Evolutionary conservation across 53 echinoderm and acorn worm species (phyloP).

Genomic region (Echinarachnius parma): DNA sequence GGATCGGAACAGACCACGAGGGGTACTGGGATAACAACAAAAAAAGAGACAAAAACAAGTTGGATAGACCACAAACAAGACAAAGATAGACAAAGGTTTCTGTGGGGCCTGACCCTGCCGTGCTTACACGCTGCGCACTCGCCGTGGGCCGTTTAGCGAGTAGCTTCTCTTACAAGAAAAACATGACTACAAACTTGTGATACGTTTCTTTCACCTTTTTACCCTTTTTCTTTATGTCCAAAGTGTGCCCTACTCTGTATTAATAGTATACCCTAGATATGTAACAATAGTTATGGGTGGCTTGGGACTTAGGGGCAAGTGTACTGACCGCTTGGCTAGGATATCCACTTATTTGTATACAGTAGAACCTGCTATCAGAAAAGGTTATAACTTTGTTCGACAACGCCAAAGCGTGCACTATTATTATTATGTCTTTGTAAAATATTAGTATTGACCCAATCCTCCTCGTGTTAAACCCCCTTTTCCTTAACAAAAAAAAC

Average conservation of each 20-base stretch:
- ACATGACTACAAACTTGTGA: constrained; percentile 16
- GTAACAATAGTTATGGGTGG: background rate
- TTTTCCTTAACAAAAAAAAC: background rate
- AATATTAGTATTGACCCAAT: too few species aligned
- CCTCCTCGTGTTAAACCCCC: background rate
- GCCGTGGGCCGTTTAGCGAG: constrained; percentile 7
- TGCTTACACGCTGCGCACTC: constrained; percentile 3
- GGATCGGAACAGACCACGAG: constrained; percentile 28
- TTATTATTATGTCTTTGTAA: too few species aligned
- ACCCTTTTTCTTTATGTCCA: background rate
- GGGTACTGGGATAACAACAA: background rate
- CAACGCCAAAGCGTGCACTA: too few species aligned
- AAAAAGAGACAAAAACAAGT: background rate
- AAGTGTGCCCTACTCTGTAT: too few species aligned
- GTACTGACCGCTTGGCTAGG: background rate
- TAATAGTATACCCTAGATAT: too few species aligned
- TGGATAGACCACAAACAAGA: background rate
- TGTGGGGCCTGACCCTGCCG: background rate
- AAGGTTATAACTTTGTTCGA: too few species aligned
- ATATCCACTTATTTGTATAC: too few species aligned
- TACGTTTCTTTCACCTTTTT: constrained; percentile 17
- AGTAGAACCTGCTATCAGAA: too few species aligned
- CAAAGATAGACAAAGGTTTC: constrained; percentile 1
- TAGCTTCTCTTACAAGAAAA: constrained; percentile 24
- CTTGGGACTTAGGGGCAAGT: background rate